A percentile compares a stretch with the other conserved stretches of the same genome.
Evolutionary conservation across 2,113 vertebrate genomes (phyloP).

Genomic region (Mustela lutreola): DNA sequence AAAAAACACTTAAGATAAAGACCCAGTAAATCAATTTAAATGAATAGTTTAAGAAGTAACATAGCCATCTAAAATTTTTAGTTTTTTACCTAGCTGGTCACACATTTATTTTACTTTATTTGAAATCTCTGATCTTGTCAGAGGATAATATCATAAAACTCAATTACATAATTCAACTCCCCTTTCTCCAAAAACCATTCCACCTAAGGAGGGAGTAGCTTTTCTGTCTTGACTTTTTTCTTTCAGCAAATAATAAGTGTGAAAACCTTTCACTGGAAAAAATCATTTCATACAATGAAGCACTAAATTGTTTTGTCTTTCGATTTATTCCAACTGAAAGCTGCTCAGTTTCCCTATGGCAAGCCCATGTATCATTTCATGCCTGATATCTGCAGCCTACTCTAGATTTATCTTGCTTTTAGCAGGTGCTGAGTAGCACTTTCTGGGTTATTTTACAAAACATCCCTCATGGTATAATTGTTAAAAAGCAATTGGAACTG

Average conservation of each 20-base stretch:
- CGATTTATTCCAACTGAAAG: constrained; percentile 8
- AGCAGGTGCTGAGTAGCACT: constrained; percentile 52
- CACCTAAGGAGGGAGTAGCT: background rate
- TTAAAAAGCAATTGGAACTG: constrained; percentile 54
- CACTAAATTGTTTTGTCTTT: background rate
- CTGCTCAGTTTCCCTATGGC: background rate
- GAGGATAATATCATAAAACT: constrained; percentile 36
- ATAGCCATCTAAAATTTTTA: constrained; percentile 63
- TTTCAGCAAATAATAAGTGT: constrained; percentile 52
- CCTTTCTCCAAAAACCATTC: background rate
- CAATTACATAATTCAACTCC: constrained; percentile 58
- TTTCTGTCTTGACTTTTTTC: constrained; percentile 37
- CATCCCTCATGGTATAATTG: constrained; percentile 33
- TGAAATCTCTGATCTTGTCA: constrained; percentile 50
- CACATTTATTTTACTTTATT: constrained; percentile 62
- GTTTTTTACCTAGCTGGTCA: constrained; percentile 20
- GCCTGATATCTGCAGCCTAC: constrained; percentile 5
- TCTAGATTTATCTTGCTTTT: constrained; percentile 60
- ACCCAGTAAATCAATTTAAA: constrained; percentile 36
- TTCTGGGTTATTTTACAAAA: constrained; percentile 49
- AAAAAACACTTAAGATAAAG: constrained; percentile 75
- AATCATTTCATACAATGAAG: constrained; percentile 47
- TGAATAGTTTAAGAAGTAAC: constrained; percentile 46
- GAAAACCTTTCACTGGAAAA: constrained; percentile 61
- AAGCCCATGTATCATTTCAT: background rate